Evolutionary conservation across 2,888 invertebrate species (phyloP), one percentile per base, ranked within the genome.

Genomic region (Andrena hattorfiana): DNA sequence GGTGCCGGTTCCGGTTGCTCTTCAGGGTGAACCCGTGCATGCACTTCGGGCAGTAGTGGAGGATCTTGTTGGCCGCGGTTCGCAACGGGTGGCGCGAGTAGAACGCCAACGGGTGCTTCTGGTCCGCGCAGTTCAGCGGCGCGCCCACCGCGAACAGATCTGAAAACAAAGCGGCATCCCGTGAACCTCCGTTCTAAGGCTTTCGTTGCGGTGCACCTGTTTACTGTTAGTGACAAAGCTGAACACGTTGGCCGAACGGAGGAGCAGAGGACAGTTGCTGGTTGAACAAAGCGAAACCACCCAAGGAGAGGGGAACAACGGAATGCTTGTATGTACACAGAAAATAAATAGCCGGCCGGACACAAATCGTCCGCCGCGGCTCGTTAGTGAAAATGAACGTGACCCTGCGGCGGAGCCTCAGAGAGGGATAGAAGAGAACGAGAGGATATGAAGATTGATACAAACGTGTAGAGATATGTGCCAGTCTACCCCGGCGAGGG

Each of bases 11-110:
- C 75, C 92, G 89, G 63, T 91, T 89, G 49, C 91, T 89, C 80
- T 90, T 91, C 73, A 91, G 26, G 59, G 89, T 92, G 85, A 93
- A 94, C 0, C 87, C 88, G 10, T 92, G 90, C 51, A 91, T 90
- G 76, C 94, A 94, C 69, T 90, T 90, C 62, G 90, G 90, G 80
- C 94, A 94, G 63, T 87, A 85, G 75, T 89, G 89, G 35, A 89
- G 89, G 26, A 87, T 89, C 82, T 82, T 88, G 68, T 85, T 83
- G 67, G 13, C 42, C 42, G 42, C 0, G 42, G 42, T 16, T 16
- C 5, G 42, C 42, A 42, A 5, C 16, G 42, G 42, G 42, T 42
- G 42, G 0, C 42, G 42, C 16, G 42, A 5, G 16, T 42, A 42
- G 42, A 42, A 16, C 42, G 42, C 1, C 4, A 16, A 42, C 42